phyloP scores from a whole-genome alignment of 2,113 vertebrate genomes.

The Amphiprion percula region DNA sequence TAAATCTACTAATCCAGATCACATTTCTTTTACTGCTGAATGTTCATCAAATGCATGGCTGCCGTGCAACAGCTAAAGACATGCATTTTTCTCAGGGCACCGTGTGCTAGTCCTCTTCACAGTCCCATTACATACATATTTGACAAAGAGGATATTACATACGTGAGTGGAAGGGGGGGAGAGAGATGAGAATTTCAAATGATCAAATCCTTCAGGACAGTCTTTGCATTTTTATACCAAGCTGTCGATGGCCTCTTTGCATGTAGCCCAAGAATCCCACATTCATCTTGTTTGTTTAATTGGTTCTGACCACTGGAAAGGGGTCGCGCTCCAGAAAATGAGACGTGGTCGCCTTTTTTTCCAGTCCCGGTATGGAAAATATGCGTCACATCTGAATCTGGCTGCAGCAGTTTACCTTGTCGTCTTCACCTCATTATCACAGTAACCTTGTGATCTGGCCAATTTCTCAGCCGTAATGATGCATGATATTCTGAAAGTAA shows the following conservation, averaged over 20 bases:
- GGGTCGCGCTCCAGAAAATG: constrained; percentile 58
- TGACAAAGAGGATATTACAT: constrained; percentile 58
- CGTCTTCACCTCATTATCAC: constrained; percentile 75
- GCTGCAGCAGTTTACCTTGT: constrained; percentile 64
- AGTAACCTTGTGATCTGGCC: constrained; percentile 74
- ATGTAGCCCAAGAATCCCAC: constrained; percentile 43
- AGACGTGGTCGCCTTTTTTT: constrained; percentile 35
- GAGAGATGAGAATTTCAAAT: constrained; percentile 41
- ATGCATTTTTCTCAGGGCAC: constrained; percentile 4
- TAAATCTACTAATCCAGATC: constrained; percentile 22
- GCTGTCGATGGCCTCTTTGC: constrained; percentile 25
- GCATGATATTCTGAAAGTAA: constrained; percentile 62
- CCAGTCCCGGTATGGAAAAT: constrained; percentile 56
- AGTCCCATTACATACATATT: constrained; percentile 59
- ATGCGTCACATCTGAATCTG: constrained; percentile 57
- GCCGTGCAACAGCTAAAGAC: constrained; percentile 40
- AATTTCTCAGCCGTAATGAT: constrained; percentile 66
- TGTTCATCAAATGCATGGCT: constrained; percentile 28
- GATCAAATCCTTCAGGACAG: constrained; percentile 37
- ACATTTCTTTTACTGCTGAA: constrained; percentile 17
- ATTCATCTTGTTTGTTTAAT: constrained; percentile 75
- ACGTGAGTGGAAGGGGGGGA: background rate
- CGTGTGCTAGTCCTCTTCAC: constrained; percentile 24
- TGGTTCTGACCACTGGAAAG: constrained; percentile 61
- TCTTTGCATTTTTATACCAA: constrained; percentile 49